Conservation (phyloP, 2,888 invertebrate genomes). For the Hylaea fasciaria region DNA sequence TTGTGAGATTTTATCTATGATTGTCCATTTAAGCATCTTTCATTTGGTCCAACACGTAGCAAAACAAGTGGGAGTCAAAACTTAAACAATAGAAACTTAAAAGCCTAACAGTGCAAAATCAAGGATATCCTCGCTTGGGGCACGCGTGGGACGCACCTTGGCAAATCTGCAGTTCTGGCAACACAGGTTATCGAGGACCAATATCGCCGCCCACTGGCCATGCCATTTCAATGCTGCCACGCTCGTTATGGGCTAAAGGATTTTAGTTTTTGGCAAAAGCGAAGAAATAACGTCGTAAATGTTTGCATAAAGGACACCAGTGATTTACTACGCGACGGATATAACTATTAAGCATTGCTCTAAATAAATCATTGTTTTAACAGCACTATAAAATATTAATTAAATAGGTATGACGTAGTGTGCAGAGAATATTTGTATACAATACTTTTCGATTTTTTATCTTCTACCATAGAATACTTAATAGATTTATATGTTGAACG, state of each 20-base stretch:
- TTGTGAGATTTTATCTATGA: neutral
- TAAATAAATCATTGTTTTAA: constrained; percentile 12
- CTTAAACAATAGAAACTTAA: constrained; percentile 27
- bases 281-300: constrained; percentile 46
- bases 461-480: too few species aligned
- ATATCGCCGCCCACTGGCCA: constrained; percentile 42
- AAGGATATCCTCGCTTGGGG: constrained; percentile 34
- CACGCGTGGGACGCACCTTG: constrained; percentile 38
- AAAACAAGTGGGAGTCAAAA: constrained; percentile 18
- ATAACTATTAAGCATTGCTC: constrained; percentile 30
- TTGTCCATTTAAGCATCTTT: constrained; percentile 1
- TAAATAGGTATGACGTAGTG: too few species aligned
- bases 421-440: too few species aligned
- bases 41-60: constrained; percentile 11
- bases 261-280: constrained; percentile 45
- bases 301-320: constrained; percentile 32
- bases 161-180: constrained; percentile 46
- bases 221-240: constrained; percentile 39
- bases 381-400: too few species aligned
- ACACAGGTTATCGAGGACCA: constrained; percentile 40
- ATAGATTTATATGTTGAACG: too few species aligned
- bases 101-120: constrained; percentile 37
- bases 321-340: constrained; percentile 35
- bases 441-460: too few species aligned
- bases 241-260: constrained; percentile 44